A percentile compares a stretch with the other conserved stretches of the same genome.
Evolutionary conservation across 2,797 vertebrate species (phyloP).

Genomic region (Catostomus latipinnis): DNA sequence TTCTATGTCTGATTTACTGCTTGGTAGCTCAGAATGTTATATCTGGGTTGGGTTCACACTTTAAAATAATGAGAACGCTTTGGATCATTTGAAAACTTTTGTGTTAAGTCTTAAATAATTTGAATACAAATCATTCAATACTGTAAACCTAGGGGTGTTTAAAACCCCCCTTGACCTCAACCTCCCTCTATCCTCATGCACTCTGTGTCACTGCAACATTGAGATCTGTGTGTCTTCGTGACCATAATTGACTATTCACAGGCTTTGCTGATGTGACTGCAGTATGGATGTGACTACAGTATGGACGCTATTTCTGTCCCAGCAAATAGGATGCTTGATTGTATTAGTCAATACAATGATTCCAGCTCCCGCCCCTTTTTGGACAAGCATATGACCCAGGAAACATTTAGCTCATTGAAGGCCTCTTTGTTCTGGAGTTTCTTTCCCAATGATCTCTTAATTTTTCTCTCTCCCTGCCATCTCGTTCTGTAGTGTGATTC

Average conservation of each 20-base stretch:
- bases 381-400: conserved; percentile 74
- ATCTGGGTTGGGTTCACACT: too few species aligned
- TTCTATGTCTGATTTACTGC: neutral
- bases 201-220: conserved; percentile 68
- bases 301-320: conserved; percentile 66
- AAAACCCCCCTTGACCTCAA: conserved; percentile 63
- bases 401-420: conserved; percentile 70
- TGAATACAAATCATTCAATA: neutral
- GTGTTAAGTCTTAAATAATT: neutral
- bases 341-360: conserved; percentile 80
- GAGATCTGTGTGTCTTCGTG: conserved; percentile 47
- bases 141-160: conserved; percentile 60
- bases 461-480: conserved; percentile 58
- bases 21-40: neutral
- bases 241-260: conserved; percentile 45
- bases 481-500: conserved; percentile 62
- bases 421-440: conserved; percentile 77
- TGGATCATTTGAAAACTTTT: neutral
- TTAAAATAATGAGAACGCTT: neutral
- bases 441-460: conserved; percentile 70
- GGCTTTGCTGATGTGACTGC: conserved; percentile 57
- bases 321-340: conserved; percentile 66
- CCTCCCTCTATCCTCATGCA: conserved; percentile 61
- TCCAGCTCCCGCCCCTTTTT: conserved; percentile 72
- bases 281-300: conserved; percentile 57